Evolutionary conservation across 2,888 invertebrate genomes (phyloP).

Genomic region (Catotricha subobsoleta): DNA sequence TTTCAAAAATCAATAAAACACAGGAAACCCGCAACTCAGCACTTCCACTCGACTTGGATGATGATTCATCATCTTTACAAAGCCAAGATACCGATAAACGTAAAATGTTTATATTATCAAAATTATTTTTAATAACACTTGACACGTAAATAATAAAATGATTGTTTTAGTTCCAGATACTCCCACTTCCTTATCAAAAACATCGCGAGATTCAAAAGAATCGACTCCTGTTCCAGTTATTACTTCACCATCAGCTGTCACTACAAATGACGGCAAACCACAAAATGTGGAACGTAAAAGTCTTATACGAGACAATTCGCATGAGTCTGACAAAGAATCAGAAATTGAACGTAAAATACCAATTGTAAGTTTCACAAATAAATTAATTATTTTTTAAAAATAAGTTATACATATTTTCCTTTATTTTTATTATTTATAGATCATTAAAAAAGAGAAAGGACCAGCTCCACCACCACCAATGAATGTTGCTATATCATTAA

Average conservation of each 20-base stretch:
- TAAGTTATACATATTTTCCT: not conserved
- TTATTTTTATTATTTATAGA: slow-evolving; percentile 26
- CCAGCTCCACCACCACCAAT: slow-evolving; percentile 56
- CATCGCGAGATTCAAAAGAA: slow-evolving; percentile 26
- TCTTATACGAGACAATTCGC: slow-evolving; percentile 3
- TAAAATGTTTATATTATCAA: slow-evolving; percentile 15
- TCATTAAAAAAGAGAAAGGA: slow-evolving; percentile 65
- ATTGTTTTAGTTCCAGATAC: slow-evolving; percentile 24
- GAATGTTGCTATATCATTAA: slow-evolving; percentile 28
- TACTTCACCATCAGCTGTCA: not conserved
- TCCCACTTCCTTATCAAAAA: slow-evolving; percentile 25
- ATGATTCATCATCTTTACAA: slow-evolving; percentile 71
- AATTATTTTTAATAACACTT: slow-evolving; percentile 4
- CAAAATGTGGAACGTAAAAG: not conserved
- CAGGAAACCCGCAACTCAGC: slow-evolving; percentile 82
- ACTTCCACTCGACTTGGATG: slow-evolving; percentile 79
- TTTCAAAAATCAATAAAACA: no score
- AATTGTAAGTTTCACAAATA: slow-evolving; percentile 3
- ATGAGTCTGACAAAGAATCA: slow-evolving; percentile 4
- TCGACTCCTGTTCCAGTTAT: slow-evolving; percentile 16
- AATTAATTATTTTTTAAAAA: not conserved
- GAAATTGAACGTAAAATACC: slow-evolving; percentile 2
- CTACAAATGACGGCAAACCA: slow-evolving; percentile 2
- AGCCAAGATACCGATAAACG: slow-evolving; percentile 69
- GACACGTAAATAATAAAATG: not conserved